phyloP scores from a whole-genome alignment of 2,113 vertebrate species.

The Zingel zingel region DNA sequence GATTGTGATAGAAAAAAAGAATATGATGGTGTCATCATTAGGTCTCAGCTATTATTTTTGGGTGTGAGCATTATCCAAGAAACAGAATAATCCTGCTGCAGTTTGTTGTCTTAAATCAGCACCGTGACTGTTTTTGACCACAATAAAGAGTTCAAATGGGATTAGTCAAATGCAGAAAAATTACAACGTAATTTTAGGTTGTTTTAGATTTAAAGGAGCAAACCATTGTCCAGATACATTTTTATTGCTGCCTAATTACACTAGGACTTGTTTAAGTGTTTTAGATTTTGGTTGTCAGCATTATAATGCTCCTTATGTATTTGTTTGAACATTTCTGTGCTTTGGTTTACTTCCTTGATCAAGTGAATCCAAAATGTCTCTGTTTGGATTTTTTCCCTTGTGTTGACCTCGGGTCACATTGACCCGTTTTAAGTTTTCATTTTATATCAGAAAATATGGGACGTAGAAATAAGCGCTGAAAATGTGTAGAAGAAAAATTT shows the following conservation, averaged over 20 bases:
- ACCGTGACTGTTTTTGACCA: not conserved
- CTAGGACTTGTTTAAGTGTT: not conserved
- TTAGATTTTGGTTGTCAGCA: not conserved
- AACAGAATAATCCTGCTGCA: not conserved
- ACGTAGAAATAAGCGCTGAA: no score
- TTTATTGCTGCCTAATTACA: not conserved
- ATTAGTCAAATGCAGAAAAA: not conserved
- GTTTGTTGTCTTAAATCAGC: conserved; percentile 5
- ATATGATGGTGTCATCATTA: not conserved
- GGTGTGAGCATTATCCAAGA: not conserved
- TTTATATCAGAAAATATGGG: no score
- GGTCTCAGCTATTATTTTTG: not conserved
- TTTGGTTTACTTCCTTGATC: not conserved
- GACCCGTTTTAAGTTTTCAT: no score
- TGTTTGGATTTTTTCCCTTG: not conserved
- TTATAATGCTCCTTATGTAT: not conserved
- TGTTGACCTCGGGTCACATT: no score
- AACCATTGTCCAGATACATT: not conserved
- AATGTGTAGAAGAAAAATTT: no score
- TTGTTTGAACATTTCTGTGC: not conserved
- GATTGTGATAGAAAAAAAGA: not conserved
- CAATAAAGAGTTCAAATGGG: not conserved
- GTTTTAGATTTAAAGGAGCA: not conserved
- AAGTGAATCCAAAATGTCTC: not conserved
- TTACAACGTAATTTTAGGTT: not conserved